Conservation (phyloP, 2,113 vertebrate genomes). For the Prunella himalayana region DNA sequence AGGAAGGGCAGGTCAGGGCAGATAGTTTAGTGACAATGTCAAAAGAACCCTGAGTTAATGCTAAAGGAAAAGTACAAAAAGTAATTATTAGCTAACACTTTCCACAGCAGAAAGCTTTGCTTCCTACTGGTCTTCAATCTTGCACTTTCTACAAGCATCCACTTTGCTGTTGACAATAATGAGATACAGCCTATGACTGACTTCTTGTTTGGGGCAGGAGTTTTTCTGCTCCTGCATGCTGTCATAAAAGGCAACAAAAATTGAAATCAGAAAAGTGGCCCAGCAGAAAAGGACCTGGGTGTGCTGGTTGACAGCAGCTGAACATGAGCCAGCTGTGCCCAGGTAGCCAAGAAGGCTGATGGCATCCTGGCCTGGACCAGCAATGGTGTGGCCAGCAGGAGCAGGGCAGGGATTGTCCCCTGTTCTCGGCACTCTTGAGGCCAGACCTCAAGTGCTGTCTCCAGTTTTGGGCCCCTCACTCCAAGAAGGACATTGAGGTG, state of each 20-base stretch:
- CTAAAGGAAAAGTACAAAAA: background rate
- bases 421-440: rapidly evolving
- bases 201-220: background rate
- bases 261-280: background rate
- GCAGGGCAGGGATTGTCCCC: background rate
- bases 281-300: rapidly evolving
- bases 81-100: background rate
- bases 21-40: background rate
- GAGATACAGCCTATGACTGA: background rate
- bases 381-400: background rate
- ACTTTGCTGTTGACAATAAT: background rate
- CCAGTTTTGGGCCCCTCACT: background rate
- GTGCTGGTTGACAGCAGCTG: background rate
- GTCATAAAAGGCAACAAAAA: rapidly evolving
- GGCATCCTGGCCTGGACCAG: background rate
- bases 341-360: background rate
- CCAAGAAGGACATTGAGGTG: background rate
- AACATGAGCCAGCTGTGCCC: background rate
- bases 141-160: background rate
- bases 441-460: rapidly evolving
- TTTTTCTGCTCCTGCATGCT: background rate
- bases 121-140: background rate
- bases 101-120: background rate
- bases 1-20: background rate
- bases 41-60: background rate